Base-by-base conservation (phyloP, 2,888 invertebrate genomes). In the Tricholauxania praeusta region DNA sequence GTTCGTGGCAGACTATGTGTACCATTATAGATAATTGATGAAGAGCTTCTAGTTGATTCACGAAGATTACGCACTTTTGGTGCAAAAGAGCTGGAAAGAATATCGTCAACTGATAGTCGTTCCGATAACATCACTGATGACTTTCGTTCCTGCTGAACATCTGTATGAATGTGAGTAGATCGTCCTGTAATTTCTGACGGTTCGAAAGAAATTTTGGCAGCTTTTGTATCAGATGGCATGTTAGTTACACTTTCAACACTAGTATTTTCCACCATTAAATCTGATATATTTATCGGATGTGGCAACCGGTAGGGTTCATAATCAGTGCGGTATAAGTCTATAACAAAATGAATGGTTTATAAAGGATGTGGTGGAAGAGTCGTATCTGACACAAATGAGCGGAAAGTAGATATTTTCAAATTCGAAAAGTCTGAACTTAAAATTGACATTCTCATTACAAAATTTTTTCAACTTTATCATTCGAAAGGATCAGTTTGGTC, bases 171-270 rank as follows among this genome's bases (percentile, higher is more conserved):
- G 3, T 83, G 78, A 0, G 87, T 87, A 1, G 87, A 87, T 12
- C 87, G 82, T 0, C 84, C 87, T 0, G 86, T 87, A 12, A 87
- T 87, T 75, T 87, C 87, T 0, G 79, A 80, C 0, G 87, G 86
- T 65, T 86, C 85, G 76, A 87, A 86, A 1, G 85, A 86, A 3
- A 87, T 79, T 65, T 83, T 81, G 15, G 77, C 67, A 62, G 77
- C 78, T 22, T 79, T 79, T 0, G 74, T 71, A 1, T 78, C 76
- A 4, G 79, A 39, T 4, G 76, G 52, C 12, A 74, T 72, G 3
- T 75, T 72, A 0, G 81, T 79, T 12, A 76, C 79, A 17, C 79
- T 82, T 75, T 85, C 84, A 39, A 87, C 86, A 7, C 86, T 87
- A 68, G 86, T 83, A 72, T 87, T 28, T 28, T 28, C 28, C 87